Conservation (phyloP, 2,888 invertebrate genomes). For the Sphecodes monilicornis region DNA sequence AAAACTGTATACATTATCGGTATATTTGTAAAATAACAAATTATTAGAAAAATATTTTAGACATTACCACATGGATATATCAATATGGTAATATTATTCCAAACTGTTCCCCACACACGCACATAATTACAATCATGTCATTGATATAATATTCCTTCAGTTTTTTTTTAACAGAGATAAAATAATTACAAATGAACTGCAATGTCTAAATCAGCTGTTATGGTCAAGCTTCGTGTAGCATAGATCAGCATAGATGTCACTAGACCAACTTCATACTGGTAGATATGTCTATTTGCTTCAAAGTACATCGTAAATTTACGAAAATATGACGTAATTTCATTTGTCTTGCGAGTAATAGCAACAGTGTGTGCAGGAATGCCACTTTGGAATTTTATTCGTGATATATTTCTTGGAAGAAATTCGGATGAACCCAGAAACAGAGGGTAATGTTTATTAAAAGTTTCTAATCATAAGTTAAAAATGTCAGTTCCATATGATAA, state of each 20-base stretch:
- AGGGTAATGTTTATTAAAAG: constrained; percentile 63
- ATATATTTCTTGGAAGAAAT: constrained; percentile 69
- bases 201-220: constrained; percentile 7
- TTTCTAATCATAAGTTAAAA: background rate
- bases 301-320: constrained; percentile 18
- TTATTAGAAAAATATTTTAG: constrained; percentile 21
- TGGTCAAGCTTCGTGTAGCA: background rate
- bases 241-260: background rate
- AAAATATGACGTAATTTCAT: constrained; percentile 33
- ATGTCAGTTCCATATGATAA: background rate
- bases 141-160: background rate
- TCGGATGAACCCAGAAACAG: constrained; percentile 63
- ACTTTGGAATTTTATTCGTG: constrained; percentile 75
- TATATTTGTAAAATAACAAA: background rate
- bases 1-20: background rate
- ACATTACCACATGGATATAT: constrained; percentile 14
- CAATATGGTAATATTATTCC: constrained; percentile 3
- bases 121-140: background rate
- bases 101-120: background rate
- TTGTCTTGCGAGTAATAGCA: background rate
- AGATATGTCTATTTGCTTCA: constrained; percentile 3
- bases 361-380: constrained; percentile 68
- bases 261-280: constrained; percentile 1
- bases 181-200: constrained; percentile 10
- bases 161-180: background rate